Percentiles rank a stretch among this genome's conserved stretches.
Conservation (phyloP, 1,140 invertebrate species). For the Neodiprion pinetum region DNA sequence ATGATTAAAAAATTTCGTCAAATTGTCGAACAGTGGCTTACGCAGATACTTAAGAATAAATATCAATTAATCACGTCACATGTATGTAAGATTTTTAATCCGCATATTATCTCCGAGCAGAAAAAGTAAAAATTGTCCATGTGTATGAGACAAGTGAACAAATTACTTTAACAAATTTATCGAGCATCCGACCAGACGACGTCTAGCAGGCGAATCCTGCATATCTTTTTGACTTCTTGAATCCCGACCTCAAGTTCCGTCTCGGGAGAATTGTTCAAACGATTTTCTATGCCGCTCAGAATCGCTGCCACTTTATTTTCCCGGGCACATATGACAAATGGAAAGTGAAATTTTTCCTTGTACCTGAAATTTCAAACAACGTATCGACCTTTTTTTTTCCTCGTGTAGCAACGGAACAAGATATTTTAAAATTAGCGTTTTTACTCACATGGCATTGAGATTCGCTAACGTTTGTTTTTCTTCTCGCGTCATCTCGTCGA, state of each 20-base stretch:
- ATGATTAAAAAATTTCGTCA: not conserved
- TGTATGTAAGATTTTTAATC: not conserved
- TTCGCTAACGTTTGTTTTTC: slow-evolving; percentile 62
- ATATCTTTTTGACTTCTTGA: slow-evolving; percentile 76
- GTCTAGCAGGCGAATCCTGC: slow-evolving; percentile 65
- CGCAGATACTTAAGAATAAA: not conserved
- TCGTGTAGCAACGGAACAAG: not conserved
- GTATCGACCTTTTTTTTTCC: not conserved
- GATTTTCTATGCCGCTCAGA: slow-evolving; percentile 62
- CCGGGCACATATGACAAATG: slow-evolving; percentile 74
- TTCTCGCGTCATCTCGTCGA: slow-evolving; percentile 61
- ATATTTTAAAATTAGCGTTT: not conserved
- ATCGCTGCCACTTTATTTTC: slow-evolving; percentile 71
- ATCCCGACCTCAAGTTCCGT: slow-evolving; percentile 67
- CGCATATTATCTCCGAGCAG: not conserved
- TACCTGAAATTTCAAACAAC: slow-evolving; percentile 60
- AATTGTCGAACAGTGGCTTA: not conserved
- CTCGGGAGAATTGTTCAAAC: slow-evolving; percentile 64
- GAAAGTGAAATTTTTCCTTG: slow-evolving; percentile 72
- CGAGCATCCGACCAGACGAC: slow-evolving; percentile 52
- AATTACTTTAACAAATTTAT: not conserved
- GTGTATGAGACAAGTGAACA: too few relatives aligned
- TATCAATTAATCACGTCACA: not conserved
- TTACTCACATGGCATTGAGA: slow-evolving; percentile 63
- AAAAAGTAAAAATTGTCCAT: too few relatives aligned